Evolutionary conservation across 2,888 invertebrate genomes (phyloP).

Genomic region (Nezara viridula): DNA sequence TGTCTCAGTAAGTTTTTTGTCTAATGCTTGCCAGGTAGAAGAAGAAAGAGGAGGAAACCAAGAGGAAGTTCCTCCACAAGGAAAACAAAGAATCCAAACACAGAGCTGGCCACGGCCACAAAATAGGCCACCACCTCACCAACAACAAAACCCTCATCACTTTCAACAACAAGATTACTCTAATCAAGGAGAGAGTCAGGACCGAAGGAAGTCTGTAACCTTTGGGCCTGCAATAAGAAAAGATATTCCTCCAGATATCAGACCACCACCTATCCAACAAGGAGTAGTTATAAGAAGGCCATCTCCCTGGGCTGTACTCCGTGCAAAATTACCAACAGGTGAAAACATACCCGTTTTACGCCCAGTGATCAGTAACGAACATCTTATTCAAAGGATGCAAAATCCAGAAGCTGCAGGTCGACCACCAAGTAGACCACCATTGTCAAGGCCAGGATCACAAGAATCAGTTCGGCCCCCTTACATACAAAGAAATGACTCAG

Average conservation of each 20-base stretch:
- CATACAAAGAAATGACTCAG: slow-evolving; percentile 59
- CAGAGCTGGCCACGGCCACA: slow-evolving; percentile 47
- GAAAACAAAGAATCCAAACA: slow-evolving; percentile 26
- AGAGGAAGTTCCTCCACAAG: slow-evolving; percentile 41
- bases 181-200: slow-evolving; percentile 42
- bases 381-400: slow-evolving; percentile 65
- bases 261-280: slow-evolving; percentile 59
- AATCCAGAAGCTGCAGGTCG: slow-evolving; percentile 63
- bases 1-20: slow-evolving; percentile 2
- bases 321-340: slow-evolving; percentile 65
- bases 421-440: slow-evolving; percentile 37
- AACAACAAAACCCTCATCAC: slow-evolving; percentile 52
- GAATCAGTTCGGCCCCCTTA: slow-evolving; percentile 59
- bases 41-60: slow-evolving; percentile 45
- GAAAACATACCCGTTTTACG: slow-evolving; percentile 61
- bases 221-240: slow-evolving; percentile 47
- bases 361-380: slow-evolving; percentile 61
- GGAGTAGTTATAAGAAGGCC: slow-evolving; percentile 63
- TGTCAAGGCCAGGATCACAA: slow-evolving; percentile 53
- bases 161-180: neutral
- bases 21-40: slow-evolving; percentile 53
- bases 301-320: slow-evolving; percentile 66
- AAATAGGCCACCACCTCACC: slow-evolving; percentile 55
- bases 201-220: slow-evolving; percentile 55
- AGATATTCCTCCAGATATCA: slow-evolving; percentile 58